These are phyloP conservation scores for Clostera curtula DNA, from an alignment of 2,888 invertebrate species.

Conservation along the genomic window DNA sequence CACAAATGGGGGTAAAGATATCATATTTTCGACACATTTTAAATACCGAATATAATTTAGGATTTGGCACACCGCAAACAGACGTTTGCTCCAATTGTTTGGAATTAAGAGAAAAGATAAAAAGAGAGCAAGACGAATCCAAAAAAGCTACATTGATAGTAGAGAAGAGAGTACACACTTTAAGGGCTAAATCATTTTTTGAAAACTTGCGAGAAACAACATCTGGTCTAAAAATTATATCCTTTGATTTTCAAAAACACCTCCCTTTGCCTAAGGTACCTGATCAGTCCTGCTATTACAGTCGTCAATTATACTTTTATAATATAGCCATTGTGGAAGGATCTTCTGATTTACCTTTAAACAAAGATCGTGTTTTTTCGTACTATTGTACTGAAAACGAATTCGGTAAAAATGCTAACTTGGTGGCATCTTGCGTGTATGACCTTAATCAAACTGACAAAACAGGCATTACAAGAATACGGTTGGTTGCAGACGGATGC, in stretches of 20 bases:
- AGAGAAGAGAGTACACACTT: conserved; percentile 18
- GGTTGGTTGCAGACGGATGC: conserved; percentile 22
- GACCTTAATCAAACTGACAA: conserved; percentile 7
- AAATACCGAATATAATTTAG: conserved; percentile 20
- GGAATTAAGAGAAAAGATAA: conserved; percentile 22
- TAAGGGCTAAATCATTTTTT: conserved; percentile 23
- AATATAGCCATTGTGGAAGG: conserved; percentile 15
- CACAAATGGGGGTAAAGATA: conserved; percentile 6
- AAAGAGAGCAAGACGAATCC: conserved; percentile 17
- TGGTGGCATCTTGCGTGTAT: conserved; percentile 10
- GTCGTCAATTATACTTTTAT: conserved; percentile 17
- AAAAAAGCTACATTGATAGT: conserved; percentile 17
- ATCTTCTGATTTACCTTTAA: conserved; percentile 9
- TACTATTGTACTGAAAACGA: conserved; percentile 22
- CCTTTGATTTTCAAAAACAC: conserved; percentile 37
- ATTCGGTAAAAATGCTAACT: conserved; percentile 15
- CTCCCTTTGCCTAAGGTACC: conserved; percentile 22
- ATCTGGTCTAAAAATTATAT: conserved; percentile 18
- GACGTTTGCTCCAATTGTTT: conserved; percentile 24
- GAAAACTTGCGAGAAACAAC: conserved; percentile 16
- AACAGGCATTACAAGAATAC: conserved; percentile 9
- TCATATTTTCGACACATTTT: conserved; percentile 22
- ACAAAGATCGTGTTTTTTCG: conserved; percentile 19
- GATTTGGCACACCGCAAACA: conserved; percentile 20
- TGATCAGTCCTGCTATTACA: conserved; percentile 16